Conservation (phyloP, 2,797 vertebrate species). For the Manis javanica region DNA sequence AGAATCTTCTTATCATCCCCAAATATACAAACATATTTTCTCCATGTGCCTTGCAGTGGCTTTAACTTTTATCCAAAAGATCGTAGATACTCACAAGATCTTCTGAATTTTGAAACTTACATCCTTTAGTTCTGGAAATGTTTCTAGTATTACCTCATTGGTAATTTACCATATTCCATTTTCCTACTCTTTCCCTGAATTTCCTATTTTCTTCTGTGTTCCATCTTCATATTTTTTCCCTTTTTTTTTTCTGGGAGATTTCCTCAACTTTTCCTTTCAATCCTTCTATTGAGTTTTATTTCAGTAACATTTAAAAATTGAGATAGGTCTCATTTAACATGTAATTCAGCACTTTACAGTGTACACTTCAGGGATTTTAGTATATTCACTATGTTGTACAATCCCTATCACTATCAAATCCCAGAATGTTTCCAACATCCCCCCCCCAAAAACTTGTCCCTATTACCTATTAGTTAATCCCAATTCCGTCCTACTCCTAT, state of each 20-base stretch:
- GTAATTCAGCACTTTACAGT: background rate
- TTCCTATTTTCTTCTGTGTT: background rate
- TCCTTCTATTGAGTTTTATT: background rate
- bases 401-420: background rate
- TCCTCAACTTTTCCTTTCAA: background rate
- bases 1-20: background rate
- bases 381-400: background rate
- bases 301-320: background rate
- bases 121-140: background rate
- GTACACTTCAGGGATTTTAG: background rate
- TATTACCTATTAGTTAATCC: background rate
- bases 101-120: background rate
- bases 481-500: background rate
- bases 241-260: background rate
- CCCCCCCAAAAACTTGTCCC: too few relatives aligned
- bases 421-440: background rate
- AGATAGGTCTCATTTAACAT: background rate
- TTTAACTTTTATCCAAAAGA: background rate
- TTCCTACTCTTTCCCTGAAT: background rate
- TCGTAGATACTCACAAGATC: background rate
- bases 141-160: background rate
- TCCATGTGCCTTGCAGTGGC: background rate
- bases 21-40: background rate
- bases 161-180: background rate
- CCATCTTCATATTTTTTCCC: background rate